Conservation (phyloP, 1,140 invertebrate species). For the Procambarus virginalis region DNA sequence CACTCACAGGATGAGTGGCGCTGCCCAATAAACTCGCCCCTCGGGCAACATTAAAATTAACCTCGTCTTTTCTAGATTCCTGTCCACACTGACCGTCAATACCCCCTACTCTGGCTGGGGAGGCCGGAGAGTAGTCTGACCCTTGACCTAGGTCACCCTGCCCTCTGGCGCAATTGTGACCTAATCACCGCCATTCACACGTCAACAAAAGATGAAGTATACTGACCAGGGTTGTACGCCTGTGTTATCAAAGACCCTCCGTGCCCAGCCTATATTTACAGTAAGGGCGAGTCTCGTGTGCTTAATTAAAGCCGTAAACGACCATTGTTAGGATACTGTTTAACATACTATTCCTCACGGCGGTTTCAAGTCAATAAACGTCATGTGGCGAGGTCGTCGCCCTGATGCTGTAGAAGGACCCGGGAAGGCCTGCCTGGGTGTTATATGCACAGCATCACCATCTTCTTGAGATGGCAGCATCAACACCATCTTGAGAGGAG, state of each 20-base stretch:
- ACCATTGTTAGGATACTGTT: not conserved
- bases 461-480: too few relatives aligned
- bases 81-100: not conserved
- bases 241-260: too few relatives aligned
- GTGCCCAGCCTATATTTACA: not conserved
- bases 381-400: too few relatives aligned
- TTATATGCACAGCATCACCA: too few relatives aligned
- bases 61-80: not conserved
- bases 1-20: too few relatives aligned
- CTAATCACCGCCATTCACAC: slow-evolving; percentile 47
- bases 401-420: too few relatives aligned
- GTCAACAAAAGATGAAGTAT: slow-evolving; percentile 12
- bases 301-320: not conserved
- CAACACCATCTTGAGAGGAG: too few relatives aligned
- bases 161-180: slow-evolving; percentile 11
- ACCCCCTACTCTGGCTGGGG: not conserved
- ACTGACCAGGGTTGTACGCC: not conserved
- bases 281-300: not conserved
- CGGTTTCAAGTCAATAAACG: too few relatives aligned
- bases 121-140: not conserved
- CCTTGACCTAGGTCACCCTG: slow-evolving; percentile 25
- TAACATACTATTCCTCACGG: not conserved
- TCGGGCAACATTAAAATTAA: too few relatives aligned
- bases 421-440: too few relatives aligned
- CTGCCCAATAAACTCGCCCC: too few relatives aligned